phyloP scores from a whole-genome alignment of 2,888 invertebrate genomes.

The Drosophila kambysellisi region DNA sequence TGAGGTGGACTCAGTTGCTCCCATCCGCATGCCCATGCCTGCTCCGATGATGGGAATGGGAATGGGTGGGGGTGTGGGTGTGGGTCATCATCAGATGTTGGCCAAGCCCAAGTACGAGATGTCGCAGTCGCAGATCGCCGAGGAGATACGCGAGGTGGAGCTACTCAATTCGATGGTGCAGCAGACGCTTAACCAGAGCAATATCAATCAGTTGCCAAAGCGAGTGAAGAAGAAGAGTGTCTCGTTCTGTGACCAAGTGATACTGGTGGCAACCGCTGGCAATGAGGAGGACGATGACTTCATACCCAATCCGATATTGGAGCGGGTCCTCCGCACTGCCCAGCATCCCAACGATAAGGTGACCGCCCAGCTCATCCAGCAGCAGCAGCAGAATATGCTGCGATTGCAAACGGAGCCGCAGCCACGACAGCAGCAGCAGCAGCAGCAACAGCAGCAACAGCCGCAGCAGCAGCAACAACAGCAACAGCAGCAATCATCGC shows the following conservation, averaged over 20 bases:
- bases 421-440: slow-evolving; percentile 77
- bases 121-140: slow-evolving; percentile 86
- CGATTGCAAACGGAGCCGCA: slow-evolving; percentile 85
- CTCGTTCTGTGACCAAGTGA: slow-evolving; percentile 97
- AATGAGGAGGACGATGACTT: slow-evolving; percentile 96
- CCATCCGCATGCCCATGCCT: slow-evolving; percentile 22
- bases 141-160: slow-evolving; percentile 87
- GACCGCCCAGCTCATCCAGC: slow-evolving; percentile 87
- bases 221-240: slow-evolving; percentile 96
- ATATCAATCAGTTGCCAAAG: slow-evolving; percentile 85
- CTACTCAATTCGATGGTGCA: slow-evolving; percentile 87
- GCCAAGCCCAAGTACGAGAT: slow-evolving; percentile 84
- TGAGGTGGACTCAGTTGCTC: slow-evolving; percentile 81
- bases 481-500: slow-evolving; percentile 70
- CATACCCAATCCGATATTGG: slow-evolving; percentile 95
- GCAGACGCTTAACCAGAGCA: slow-evolving; percentile 85
- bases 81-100: slow-evolving; percentile 43
- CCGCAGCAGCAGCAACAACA: slow-evolving; percentile 67
- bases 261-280: slow-evolving; percentile 95
- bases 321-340: slow-evolving; percentile 93
- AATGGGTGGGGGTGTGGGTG: not conserved
- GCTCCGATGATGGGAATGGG: not conserved
- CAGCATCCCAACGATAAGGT: slow-evolving; percentile 87
- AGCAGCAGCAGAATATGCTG: slow-evolving; percentile 85
- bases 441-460: slow-evolving; percentile 24